Evolutionary conservation across 2,888 invertebrate genomes (phyloP).

Genomic region (Hydraecia micacea): DNA sequence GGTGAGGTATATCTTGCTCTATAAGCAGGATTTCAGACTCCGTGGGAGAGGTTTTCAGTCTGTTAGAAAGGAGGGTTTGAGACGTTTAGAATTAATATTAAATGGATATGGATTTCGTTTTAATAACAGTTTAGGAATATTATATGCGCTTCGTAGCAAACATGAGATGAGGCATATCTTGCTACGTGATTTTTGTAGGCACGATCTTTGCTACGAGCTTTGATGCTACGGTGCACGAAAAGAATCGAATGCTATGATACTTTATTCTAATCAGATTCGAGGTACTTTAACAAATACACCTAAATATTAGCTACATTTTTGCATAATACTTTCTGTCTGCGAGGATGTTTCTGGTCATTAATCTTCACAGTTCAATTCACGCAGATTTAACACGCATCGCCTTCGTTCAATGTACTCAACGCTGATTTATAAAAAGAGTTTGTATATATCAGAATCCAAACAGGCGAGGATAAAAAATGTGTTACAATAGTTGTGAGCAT

Average conservation of each 20-base stretch:
- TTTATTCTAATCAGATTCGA: constrained; percentile 3
- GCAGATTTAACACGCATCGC: constrained; percentile 23
- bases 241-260: background rate
- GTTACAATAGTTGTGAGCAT: constrained; percentile 15
- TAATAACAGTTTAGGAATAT: background rate
- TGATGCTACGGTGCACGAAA: background rate
- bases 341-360: constrained; percentile 32
- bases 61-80: background rate
- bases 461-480: constrained; percentile 33
- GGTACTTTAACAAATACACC: constrained; percentile 5
- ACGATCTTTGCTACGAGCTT: background rate
- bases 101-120: background rate
- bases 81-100: background rate
- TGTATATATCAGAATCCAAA: constrained; percentile 17
- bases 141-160: background rate
- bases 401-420: constrained; percentile 21
- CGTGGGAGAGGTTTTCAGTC: accelerated
- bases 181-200: constrained; percentile 6
- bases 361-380: constrained; percentile 45
- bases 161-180: background rate
- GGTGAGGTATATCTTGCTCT: background rate
- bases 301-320: constrained; percentile 8
- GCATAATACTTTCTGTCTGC: background rate
- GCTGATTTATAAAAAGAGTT: constrained; percentile 16
- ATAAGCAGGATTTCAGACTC: background rate